Conservation (phyloP, 2,888 invertebrate genomes). For the Chymomyza fuscimana region DNA sequence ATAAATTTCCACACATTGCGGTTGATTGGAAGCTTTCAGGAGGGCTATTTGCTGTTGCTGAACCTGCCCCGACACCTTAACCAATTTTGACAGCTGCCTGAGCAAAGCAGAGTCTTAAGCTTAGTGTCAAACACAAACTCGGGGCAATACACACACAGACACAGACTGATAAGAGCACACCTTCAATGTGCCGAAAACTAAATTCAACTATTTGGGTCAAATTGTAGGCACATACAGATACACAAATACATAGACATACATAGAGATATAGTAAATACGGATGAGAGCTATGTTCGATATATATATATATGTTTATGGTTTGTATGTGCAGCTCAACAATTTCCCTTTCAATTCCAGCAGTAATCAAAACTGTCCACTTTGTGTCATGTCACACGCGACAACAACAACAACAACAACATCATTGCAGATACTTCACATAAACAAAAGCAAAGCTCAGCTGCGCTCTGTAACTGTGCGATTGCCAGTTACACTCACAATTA, state of each 20-base stretch:
- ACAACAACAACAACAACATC: conserved; percentile 43
- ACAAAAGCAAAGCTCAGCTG: conserved; percentile 45
- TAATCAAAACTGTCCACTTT: conserved; percentile 71
- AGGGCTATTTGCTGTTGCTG: not conserved
- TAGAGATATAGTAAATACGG: not conserved
- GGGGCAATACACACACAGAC: conserved; percentile 21
- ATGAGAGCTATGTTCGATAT: not conserved
- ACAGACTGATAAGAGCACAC: not conserved
- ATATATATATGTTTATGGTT: not conserved
- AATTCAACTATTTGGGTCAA: conserved; percentile 34
- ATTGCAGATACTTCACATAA: conserved; percentile 46
- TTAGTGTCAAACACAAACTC: conserved; percentile 32
- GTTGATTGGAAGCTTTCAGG: not conserved
- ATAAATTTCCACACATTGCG: not conserved
- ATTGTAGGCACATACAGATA: conserved; percentile 46
- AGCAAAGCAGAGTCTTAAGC: conserved; percentile 44
- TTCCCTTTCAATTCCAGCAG: conserved; percentile 71
- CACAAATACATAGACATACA: not conserved
- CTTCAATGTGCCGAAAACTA: conserved; percentile 38
- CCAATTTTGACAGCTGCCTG: conserved; percentile 43
- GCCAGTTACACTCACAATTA: not conserved
- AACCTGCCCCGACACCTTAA: not conserved
- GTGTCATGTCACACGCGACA: conserved; percentile 72
- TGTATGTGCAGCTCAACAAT: conserved; percentile 53
- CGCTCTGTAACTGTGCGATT: conserved; percentile 15